Percentiles rank a stretch among this genome's conserved stretches.
Evolutionary conservation across 2,113 vertebrate species (phyloP).

Genomic region (Gasterosteus aculeatus): DNA sequence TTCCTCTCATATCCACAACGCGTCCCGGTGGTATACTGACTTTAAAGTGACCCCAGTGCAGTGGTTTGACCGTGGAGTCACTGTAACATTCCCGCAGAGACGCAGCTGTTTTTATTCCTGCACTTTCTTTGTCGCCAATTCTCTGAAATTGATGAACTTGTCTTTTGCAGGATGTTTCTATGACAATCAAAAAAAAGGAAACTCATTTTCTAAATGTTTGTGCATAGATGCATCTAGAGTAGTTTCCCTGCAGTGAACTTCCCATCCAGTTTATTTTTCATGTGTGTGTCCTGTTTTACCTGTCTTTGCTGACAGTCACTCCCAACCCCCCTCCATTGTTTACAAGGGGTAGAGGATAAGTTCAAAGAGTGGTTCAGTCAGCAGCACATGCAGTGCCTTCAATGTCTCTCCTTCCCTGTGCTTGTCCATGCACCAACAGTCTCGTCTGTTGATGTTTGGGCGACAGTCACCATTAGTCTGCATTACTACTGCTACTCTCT

Average conservation of each 20-base stretch:
- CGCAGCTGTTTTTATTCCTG: background rate
- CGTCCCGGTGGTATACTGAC: background rate
- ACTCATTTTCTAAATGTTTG: background rate
- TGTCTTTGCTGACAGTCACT: background rate
- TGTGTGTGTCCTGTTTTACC: background rate
- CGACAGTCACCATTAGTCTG: conserved; percentile 65
- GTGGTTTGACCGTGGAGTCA: background rate
- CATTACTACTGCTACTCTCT: conserved; percentile 42
- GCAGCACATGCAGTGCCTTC: background rate
- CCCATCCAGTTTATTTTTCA: background rate
- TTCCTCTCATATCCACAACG: background rate
- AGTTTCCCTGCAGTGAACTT: background rate
- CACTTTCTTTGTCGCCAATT: background rate
- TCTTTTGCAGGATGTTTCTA: background rate
- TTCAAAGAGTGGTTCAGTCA: background rate
- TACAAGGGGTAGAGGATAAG: background rate
- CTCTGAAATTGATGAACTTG: background rate
- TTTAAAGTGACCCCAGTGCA: background rate
- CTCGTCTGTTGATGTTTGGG: conserved; percentile 53
- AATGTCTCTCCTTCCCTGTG: background rate
- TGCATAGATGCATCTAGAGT: background rate
- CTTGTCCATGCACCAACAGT: conserved; percentile 1
- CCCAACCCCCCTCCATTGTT: background rate
- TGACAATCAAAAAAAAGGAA: background rate
- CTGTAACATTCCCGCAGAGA: background rate